Base-by-base conservation (phyloP, 2,888 invertebrate genomes). In the Idaea dimidiata region DNA sequence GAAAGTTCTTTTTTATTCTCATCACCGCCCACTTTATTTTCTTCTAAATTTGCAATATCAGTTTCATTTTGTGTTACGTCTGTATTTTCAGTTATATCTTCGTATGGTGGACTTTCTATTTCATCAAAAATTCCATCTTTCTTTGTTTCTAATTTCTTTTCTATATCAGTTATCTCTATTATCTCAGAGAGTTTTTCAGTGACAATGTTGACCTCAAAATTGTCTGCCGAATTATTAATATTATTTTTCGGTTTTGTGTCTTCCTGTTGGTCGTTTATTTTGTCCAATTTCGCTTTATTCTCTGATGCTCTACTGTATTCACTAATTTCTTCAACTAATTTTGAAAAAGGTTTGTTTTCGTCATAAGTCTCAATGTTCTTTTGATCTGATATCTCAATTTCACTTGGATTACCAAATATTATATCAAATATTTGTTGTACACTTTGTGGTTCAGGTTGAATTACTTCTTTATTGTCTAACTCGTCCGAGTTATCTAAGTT, bases 341-440 rank as follows among this genome's bases (percentile, higher is more conserved):
- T 68, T 14, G 77, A 76, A 60, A 78, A 78, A 1, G 78, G 77
- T 68, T 81, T 78, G 43, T 78, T 79, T 66, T 80, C 78, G 14
- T 74, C 74, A 31, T 75, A 75, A 24, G 70, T 72, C 54, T 71
- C 67, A 18, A 61, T 69, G 18, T 65, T 54, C 57, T 62, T 55
- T 54, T 54, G 58, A 33, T 32, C 59, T 60, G 62, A 56, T 16
- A 60, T 43, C 17, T 65, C 64, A 56, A 57, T 66, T 62, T 73
- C 69, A 43, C 43, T 43, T 14, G 43, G 43, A 43, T 43, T 43
- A 43, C 43, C 43, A 14, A 43, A 3, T 43, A 43, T 43, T 43
- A 43, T 43, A 14, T 43, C 43, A 43, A 43, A 43, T 43, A 43
- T 43, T 43, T 43, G 43, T 43, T 43, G 43, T 10, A 43, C 43